phyloP scores from a whole-genome alignment of 1,140 invertebrate species.

The Eumaeus atala region DNA sequence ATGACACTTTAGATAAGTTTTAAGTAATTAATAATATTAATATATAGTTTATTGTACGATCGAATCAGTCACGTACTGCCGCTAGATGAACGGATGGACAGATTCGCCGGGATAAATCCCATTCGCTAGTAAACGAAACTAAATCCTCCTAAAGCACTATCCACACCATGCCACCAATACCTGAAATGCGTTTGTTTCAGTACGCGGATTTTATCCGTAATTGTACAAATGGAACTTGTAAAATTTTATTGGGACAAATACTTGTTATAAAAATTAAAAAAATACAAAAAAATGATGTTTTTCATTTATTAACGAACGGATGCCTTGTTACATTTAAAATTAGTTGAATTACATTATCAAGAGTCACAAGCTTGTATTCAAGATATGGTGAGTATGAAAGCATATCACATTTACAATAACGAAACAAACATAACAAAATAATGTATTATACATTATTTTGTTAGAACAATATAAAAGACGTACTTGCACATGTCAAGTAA shows the following conservation, averaged over 20 bases:
- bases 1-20: constrained; percentile 9
- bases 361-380: too few relatives aligned
- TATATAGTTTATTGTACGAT: constrained; percentile 13
- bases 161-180: constrained; percentile 57
- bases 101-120: constrained; percentile 33
- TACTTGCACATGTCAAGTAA: too few relatives aligned
- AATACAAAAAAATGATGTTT: constrained; percentile 36
- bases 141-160: constrained; percentile 57
- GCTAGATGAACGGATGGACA: constrained; percentile 54
- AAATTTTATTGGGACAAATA: constrained; percentile 71
- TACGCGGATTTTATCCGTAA: constrained; percentile 52
- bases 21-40: constrained; percentile 13
- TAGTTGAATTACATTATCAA: too few relatives aligned
- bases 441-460: too few relatives aligned
- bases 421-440: too few relatives aligned
- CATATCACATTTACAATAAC: too few relatives aligned
- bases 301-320: constrained; percentile 33
- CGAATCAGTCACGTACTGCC: constrained; percentile 35
- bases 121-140: constrained; percentile 46
- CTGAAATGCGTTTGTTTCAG: constrained; percentile 56
- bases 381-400: too few relatives aligned
- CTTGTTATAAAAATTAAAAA: constrained; percentile 69
- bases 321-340: too few relatives aligned
- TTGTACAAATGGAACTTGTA: constrained; percentile 71
- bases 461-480: too few relatives aligned